Base-by-base conservation (phyloP, 2,113 vertebrate genomes). In the Pholis gunnellus region DNA sequence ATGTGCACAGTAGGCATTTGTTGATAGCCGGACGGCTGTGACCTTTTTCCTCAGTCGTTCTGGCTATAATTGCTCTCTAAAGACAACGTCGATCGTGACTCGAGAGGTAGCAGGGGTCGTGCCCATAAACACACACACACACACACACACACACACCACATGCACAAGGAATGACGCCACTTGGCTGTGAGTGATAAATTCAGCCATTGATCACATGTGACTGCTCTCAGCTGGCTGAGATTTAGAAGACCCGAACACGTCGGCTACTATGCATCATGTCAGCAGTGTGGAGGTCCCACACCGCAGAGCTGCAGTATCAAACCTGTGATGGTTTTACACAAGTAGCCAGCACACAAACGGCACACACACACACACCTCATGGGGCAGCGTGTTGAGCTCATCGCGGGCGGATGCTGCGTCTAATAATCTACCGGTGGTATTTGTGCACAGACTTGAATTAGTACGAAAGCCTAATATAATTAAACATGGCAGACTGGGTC, bases 61-160 rank as follows among this genome's bases (percentile, higher is more conserved):
- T 79, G 82, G 79, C 87, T 90, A 78, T 93, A 94, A 95, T 93
- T 87, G 89, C 84, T 86, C 50, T 72, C 91, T 92, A 94, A 94
- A 93, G 89, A 93, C 88, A 84, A 75, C 78, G 85, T 88, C 85
- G 75, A 72, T 87, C 59, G 82, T 78, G 86, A 87, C 87, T 93
- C 78, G 38, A 88, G 89, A 84, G 84, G 83, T 86, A 73, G 81
- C 72, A 67, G 60, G 78, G 82, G 83, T 78, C 59, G 66, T 69
- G 36, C 57, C 80, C 13, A 31, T 61, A 69, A 76, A 82, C 50
- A 56, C 67, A 29, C 75, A 54, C 11, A 15, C 1, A 29, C 34
- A 15, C 61, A 2, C 48, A 68, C 56, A 66, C 66, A 22, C 60
- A 25, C 20, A 54, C 52, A 65, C 9, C 31, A n/a, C 6, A 25